These are phyloP conservation scores for Suillia variegata DNA, from an alignment of 2,888 invertebrate species.

Conservation along the genomic window DNA sequence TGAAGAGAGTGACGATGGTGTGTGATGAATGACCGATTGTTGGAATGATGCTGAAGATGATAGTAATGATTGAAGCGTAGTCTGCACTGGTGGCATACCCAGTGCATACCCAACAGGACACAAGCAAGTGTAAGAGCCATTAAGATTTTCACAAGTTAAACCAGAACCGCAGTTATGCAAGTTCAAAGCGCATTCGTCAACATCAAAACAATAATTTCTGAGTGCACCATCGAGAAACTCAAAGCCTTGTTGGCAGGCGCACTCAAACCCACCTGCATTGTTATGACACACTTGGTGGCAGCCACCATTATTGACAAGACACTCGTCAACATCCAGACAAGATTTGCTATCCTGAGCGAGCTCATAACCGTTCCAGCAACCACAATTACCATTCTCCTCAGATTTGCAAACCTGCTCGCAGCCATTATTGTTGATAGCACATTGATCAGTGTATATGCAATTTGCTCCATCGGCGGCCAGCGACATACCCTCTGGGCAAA, in stretches of 20 bases:
- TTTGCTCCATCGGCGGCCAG: constrained; percentile 60
- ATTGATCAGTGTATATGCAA: constrained; percentile 63
- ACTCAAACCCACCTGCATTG: constrained; percentile 62
- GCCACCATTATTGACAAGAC: constrained; percentile 59
- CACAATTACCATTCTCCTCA: constrained; percentile 51
- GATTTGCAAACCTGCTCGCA: constrained; percentile 68
- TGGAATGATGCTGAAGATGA: constrained; percentile 14
- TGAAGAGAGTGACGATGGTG: constrained; percentile 8
- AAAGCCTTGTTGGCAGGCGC: constrained; percentile 63
- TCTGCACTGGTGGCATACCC: constrained; percentile 31
- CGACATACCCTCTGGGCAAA: constrained; percentile 57
- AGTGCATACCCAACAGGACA: constrained; percentile 63
- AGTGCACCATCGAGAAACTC: constrained; percentile 41
- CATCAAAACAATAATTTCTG: constrained; percentile 51
- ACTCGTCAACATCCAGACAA: constrained; percentile 66
- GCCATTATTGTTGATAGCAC: constrained; percentile 64
- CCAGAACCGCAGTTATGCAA: constrained; percentile 47
- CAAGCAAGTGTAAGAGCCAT: constrained; percentile 60
- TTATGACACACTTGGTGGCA: constrained; percentile 63
- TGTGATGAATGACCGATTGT: constrained; percentile 4
- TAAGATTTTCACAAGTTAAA: constrained; percentile 56
- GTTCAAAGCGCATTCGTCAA: constrained; percentile 64
- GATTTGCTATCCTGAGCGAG: constrained; percentile 60
- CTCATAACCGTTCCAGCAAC: constrained; percentile 56
- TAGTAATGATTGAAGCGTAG: constrained; percentile 23